Base-by-base conservation (phyloP, 2,888 invertebrate species). In the Morinoia aosen region DNA sequence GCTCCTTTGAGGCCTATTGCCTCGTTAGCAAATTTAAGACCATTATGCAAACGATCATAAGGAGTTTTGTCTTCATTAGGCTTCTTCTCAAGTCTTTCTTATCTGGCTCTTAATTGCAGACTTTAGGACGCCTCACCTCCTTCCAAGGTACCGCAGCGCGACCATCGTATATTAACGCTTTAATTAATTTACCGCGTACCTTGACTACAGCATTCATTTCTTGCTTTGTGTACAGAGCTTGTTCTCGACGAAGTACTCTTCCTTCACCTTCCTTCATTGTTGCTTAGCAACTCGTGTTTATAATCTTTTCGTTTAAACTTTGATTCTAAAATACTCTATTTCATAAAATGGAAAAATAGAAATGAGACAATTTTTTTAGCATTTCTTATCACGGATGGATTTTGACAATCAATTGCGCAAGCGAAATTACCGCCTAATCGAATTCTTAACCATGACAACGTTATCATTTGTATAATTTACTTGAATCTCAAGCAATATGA, bases 21-120 rank as follows among this genome's bases (percentile, higher is more conserved):
- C 57, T 93, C 93, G 25, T 93, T 93, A 93, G 93, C 57, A 40
- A 93, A 93, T 93, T 93, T 93, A 93, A 93, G 93, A 19, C 33
- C 93, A 93, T 93, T 93, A 93, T 93, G 93, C 93, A 93, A 93
- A 93, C 93, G 93, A 93, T 57, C 48, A 57, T 93, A 93, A 93
- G 57, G 93, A 93, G 57, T 93, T 93, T 56, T 56, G 58, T 3
- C 48, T 48, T 93, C 57, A 93, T 93, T 56, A 93, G 58, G 93
- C 93, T 39, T 57, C 57, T 5, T 56, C 93, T 93, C 57, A 90
- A 90, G 48, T 48, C 48, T 48, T 90, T 90, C 76, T 76, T 76
- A 76, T 76, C 76, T 76, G 19, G 25, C 76, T 76, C 76, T 48
- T 90, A 90, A 90, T 90, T 90, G 40, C 90, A 16, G 40, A 90